Evolutionary conservation across 2,888 invertebrate genomes (phyloP), one percentile per base, ranked within the genome.

Genomic region (Luperina nickerlii): DNA sequence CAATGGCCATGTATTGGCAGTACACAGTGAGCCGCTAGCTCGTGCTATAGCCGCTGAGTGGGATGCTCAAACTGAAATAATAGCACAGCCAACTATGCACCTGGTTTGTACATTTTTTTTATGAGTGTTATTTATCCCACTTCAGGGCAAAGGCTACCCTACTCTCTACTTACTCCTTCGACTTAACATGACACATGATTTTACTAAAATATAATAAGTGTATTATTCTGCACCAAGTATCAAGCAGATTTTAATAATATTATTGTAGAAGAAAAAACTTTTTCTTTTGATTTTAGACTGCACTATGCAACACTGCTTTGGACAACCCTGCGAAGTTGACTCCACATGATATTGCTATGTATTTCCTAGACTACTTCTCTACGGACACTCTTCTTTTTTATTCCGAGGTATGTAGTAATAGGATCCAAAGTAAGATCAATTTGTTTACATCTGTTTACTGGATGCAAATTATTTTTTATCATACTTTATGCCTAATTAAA

Each of bases 1-100:
- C 0, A 97, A 97, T 89, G 99, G 99, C 3, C 97, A 97, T 80
- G 94, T 98, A 15, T 98, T 99, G 88, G 96, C 97, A 82, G 98
- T 99, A 0, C 97, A 98, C 45, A 98, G 97, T 94, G 99, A 99
- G 95, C 98, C 98, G 0, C 96, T 99, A 74, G 99, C 99, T 2
- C 97, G 99, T 82, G 99, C 99, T 32, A 98, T 99, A 70, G 99
- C 99, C 1, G 98, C 98, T 51, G 99, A 99, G 97, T 99, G 99
- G 99, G 98, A 99, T 90, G 97, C 98, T 11, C 99, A 99, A 94
- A 97, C 97, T 84, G 98, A 98, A 48, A 96, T 96, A 76, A 98
- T 99, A 86, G 95, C 98, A 81, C 98, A 97, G 90, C 98, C 98
- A 71, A 97, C 97, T 63, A 99, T 99, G 99, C 99, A 99, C 95